Conservation (phyloP, 2,797 vertebrate genomes). For the Dipus sagitta region DNA sequence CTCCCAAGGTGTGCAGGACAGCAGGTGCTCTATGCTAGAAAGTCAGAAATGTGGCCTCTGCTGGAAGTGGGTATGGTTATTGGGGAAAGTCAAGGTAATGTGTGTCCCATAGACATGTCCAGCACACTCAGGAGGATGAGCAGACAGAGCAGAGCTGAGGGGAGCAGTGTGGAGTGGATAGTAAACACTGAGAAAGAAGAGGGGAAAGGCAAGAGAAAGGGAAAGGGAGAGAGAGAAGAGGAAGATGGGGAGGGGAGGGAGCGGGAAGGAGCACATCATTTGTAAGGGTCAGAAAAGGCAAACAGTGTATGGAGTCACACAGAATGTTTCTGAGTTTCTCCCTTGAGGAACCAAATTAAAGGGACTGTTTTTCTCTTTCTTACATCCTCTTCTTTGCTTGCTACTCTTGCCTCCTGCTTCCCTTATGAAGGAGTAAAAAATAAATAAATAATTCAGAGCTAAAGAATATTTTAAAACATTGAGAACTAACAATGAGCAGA, state of each 20-base stretch:
- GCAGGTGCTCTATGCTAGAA: constrained; percentile 65
- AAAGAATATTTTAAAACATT: neutral
- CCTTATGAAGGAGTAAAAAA: neutral
- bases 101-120: constrained; percentile 33
- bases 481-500: neutral
- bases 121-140: neutral
- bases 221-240: neutral
- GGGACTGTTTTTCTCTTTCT: neutral
- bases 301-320: neutral
- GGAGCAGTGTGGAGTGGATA: neutral
- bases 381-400: neutral
- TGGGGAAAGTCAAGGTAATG: neutral
- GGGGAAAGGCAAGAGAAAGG: too few relatives aligned
- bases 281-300: constrained; percentile 15
- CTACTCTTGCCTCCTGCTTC: neutral
- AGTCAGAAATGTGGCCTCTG: constrained; percentile 60
- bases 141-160: neutral
- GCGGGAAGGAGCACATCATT: too few relatives aligned
- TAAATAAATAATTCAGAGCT: neutral
- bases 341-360: neutral
- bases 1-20: constrained; percentile 39
- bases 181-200: neutral
- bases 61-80: neutral
- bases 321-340: neutral
- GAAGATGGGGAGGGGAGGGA: too few relatives aligned